A percentile compares a stretch with the other conserved stretches of the same genome.
Conservation (phyloP, 2,797 vertebrate genomes). For the Danionella dracula region DNA sequence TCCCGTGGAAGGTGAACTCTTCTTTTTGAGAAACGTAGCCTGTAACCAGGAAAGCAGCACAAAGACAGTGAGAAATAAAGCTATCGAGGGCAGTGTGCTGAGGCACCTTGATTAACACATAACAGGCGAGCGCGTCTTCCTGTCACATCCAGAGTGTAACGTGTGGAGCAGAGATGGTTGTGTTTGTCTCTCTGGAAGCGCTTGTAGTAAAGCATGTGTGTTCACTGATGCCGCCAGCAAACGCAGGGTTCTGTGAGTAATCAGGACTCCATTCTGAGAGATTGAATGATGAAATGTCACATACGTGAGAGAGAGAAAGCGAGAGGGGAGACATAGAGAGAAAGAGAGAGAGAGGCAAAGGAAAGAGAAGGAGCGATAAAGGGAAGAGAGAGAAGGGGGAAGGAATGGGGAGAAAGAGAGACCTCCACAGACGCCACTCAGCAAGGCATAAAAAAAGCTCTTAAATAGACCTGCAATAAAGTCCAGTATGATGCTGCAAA, state of each 20-base stretch:
- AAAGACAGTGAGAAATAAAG: slow-evolving; percentile 9
- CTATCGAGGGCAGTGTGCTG: slow-evolving; percentile 1
- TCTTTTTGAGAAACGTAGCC: too few species aligned
- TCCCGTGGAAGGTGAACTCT: too few species aligned
- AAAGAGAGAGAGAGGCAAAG: not conserved
- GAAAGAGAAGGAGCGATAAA: too few species aligned
- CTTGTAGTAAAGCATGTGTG: slow-evolving; percentile 15
- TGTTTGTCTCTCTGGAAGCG: slow-evolving; percentile 12
- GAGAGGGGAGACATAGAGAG: not conserved
- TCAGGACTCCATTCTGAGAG: not conserved
- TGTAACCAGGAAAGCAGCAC: too few species aligned
- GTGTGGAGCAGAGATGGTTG: not conserved
- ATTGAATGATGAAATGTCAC: slow-evolving; percentile 6
- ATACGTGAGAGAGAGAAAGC: not conserved
- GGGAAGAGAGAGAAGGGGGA: not conserved
- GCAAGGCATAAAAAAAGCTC: too few species aligned
- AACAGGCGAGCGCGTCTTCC: slow-evolving; percentile 16
- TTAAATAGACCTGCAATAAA: too few species aligned
- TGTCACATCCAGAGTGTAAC: slow-evolving; percentile 21
- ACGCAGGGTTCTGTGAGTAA: slow-evolving; percentile 2
- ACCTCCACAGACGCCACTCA: too few species aligned
- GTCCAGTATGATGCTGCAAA: too few species aligned
- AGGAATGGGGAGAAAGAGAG: too few species aligned
- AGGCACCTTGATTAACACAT: slow-evolving; percentile 6
- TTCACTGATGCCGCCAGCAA: not conserved